phyloP scores from a whole-genome alignment of 2,113 vertebrate genomes.

The Lepisosteus osseus region DNA sequence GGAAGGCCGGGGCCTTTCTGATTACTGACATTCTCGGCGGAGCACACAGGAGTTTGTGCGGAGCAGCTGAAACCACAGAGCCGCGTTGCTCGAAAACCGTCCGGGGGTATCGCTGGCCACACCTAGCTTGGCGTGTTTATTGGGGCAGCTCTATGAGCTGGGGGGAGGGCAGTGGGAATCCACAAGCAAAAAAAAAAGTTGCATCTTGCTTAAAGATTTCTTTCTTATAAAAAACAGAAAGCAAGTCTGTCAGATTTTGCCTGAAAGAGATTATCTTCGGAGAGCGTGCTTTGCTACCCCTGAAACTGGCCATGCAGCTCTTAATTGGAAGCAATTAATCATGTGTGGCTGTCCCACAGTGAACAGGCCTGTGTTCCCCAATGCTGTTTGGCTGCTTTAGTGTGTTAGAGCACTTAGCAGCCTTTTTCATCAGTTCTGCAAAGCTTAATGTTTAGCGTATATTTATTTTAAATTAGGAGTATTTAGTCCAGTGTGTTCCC shows the following conservation, averaged over 20 bases:
- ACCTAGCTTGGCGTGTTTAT: no score
- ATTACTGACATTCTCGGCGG: conserved; percentile 42
- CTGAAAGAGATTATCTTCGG: conserved; percentile 47
- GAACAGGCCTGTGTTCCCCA: conserved; percentile 60
- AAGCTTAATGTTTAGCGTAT: conserved; percentile 19
- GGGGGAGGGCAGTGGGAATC: no score
- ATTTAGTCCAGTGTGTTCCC: conserved; percentile 10
- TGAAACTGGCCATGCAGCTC: conserved; percentile 59
- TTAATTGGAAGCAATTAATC: conserved; percentile 75
- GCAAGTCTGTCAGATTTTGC: conserved; percentile 39
- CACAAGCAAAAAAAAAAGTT: not conserved
- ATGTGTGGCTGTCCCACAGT: conserved; percentile 53
- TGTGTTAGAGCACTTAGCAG: conserved; percentile 21
- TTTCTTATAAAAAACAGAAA: not conserved
- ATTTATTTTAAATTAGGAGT: conserved; percentile 16
- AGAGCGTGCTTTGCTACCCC: conserved; percentile 46
- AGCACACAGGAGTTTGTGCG: conserved; percentile 33
- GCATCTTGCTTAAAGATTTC: not conserved
- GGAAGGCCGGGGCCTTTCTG: conserved; percentile 25
- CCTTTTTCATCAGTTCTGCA: conserved; percentile 12
- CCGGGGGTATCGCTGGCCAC: no score
- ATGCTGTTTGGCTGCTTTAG: conserved; percentile 41
- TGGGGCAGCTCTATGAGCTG: no score
- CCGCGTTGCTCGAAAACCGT: not conserved
- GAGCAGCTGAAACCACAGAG: conserved; percentile 55